Base-by-base conservation (phyloP, 2,797 vertebrate genomes). In the Scleropages formosus region DNA sequence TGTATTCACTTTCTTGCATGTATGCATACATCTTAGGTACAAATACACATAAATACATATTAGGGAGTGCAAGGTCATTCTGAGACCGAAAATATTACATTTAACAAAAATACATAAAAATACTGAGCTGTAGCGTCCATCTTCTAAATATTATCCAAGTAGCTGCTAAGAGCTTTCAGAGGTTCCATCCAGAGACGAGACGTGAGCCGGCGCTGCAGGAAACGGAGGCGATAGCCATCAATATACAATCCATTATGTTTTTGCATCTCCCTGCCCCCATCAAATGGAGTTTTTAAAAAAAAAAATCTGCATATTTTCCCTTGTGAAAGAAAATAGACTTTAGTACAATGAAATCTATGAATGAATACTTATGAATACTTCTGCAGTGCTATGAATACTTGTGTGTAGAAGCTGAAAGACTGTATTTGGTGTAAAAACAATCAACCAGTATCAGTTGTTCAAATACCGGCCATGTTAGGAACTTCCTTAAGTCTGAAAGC, bases 91-190 rank as follows among this genome's bases (percentile, higher is more conserved):
- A 71, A 71, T 56, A 71, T 71, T 68, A 58, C 49, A 71, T 16
- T 24, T 51, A 58, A 69, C 46, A 51, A 69, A 47, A 69, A 69
- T 69, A 70, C 70, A 72, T 61, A 59, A 72, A n/a, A n/a, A n/a
- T n/a, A n/a, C 39, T 46, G 39, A 59, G 58, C 58, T 27, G 16
- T 70, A 53, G 68, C 70, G 39, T 72, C 27, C 22, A 60, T 26
- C n/a, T 27, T 60, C 24, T 61, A 60, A 72, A 72, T 72, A 72
- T 58, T 59, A 72, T 72, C 27, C 18, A 10, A 61, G 18, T 46
- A 44, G 56, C 31, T 10, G 26, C 58, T 60, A 24, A 72, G 70
- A 72, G 70, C 56, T 61, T 61, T 20, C 31, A 60, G 53, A 60
- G 53, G 27, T 20, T 49, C n/a, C 20, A 26, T 60, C n/a, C 53